Evolutionary conservation across 2,113 vertebrate genomes (phyloP).

Genomic region (Narcine bancroftii): DNA sequence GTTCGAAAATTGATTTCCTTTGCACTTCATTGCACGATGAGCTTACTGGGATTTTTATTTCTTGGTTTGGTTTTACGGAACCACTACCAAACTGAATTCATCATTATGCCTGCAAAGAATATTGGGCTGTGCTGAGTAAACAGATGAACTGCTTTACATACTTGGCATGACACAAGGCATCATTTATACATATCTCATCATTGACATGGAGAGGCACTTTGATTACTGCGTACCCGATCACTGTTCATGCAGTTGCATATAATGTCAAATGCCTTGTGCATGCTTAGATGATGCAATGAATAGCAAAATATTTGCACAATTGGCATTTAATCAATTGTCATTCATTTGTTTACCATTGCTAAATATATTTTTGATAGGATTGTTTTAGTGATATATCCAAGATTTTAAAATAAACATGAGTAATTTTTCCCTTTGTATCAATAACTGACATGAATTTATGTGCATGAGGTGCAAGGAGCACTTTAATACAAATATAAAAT

Average conservation of each 20-base stretch:
- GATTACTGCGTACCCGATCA: not conserved
- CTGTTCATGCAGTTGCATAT: not conserved
- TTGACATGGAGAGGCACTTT: not conserved
- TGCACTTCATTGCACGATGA: not conserved
- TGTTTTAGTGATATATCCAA: constrained; percentile 30
- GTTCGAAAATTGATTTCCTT: not conserved
- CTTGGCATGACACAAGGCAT: not conserved
- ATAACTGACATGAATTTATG: constrained; percentile 11
- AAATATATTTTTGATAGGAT: constrained; percentile 38
- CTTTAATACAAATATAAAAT: constrained; percentile 15
- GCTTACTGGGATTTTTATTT: not conserved
- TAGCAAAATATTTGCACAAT: constrained; percentile 26
- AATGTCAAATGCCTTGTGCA: constrained; percentile 15
- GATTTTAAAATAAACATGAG: constrained; percentile 35
- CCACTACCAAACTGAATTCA: not conserved
- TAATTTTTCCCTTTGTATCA: constrained; percentile 34
- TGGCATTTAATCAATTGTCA: constrained; percentile 26
- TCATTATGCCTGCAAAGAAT: not conserved
- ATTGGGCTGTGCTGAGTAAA: not conserved
- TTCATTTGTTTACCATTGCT: constrained; percentile 33
- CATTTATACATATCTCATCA: not conserved
- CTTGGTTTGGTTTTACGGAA: not conserved
- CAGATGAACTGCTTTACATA: not conserved
- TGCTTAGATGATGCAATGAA: not conserved
- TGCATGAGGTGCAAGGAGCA: constrained; percentile 34